Percentiles rank a stretch among this genome's conserved stretches.
Conservation (phyloP, 2,797 vertebrate species). For the Botia kubotai region DNA sequence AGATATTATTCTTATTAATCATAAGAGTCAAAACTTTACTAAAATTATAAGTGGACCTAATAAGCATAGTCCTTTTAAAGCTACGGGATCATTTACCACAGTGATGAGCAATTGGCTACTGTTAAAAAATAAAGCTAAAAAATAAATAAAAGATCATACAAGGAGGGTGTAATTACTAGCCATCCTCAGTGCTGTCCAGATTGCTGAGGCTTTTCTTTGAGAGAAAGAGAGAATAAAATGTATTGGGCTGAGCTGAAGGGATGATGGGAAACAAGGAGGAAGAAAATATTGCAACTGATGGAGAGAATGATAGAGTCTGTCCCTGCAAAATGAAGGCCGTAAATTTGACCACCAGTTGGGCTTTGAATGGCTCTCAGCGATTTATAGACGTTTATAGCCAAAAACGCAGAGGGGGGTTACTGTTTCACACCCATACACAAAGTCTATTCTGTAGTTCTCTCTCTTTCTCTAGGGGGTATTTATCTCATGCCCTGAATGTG, state of each 20-base stretch:
- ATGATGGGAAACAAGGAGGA: background rate
- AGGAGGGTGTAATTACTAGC: background rate
- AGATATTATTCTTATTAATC: too few relatives aligned
- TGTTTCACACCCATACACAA: background rate
- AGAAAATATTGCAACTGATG: slow-evolving; percentile 24
- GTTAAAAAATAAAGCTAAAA: background rate
- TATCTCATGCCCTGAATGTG: slow-evolving; percentile 31
- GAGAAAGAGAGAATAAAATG: slow-evolving; percentile 1
- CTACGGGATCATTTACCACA: background rate
- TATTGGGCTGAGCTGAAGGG: slow-evolving; percentile 7
- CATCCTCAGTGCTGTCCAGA: background rate
- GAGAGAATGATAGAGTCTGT: slow-evolving; percentile 19
- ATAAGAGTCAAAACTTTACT: too few relatives aligned
- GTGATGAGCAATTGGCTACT: background rate
- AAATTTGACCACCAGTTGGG: slow-evolving; percentile 6
- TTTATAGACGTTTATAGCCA: background rate
- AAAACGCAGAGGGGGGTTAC: background rate
- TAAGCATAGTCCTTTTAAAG: background rate
- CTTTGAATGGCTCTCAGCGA: slow-evolving; percentile 2
- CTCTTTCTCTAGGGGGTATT: background rate
- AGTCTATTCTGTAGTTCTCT: slow-evolving; percentile 14
- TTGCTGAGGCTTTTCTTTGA: slow-evolving; percentile 2
- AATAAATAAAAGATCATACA: background rate
- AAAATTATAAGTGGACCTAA: too few relatives aligned
- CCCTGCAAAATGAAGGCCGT: slow-evolving; percentile 30